Percentiles rank a stretch among this genome's conserved stretches.
Conservation (phyloP, 37 sponge, comb jelly and placozoan species). For the Diacarnus erythraeanus region DNA sequence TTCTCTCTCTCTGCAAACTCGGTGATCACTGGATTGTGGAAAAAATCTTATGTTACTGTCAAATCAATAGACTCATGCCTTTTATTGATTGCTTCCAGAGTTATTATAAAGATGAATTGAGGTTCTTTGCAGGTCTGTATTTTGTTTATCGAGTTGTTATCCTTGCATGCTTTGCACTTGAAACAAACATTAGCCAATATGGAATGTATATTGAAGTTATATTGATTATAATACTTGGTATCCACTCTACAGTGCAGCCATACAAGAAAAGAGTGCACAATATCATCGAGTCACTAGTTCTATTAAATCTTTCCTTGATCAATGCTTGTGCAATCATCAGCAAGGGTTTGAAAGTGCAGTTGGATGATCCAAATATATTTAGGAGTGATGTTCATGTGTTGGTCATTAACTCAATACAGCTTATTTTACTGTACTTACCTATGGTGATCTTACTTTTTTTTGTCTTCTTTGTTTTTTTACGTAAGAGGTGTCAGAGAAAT, state of each 20-base stretch:
- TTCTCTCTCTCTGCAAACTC: constrained; percentile 1
- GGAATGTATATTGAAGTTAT: background rate
- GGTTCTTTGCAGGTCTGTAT: constrained; percentile 26
- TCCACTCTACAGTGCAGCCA: constrained; percentile 9
- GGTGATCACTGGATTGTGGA: background rate
- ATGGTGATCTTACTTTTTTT: background rate
- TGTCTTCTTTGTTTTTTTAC: too few species aligned
- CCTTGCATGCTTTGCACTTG: background rate
- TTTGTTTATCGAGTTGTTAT: constrained; percentile 14
- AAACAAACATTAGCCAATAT: background rate
- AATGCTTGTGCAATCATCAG: too few species aligned
- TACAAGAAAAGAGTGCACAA: background rate
- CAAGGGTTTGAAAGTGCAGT: too few species aligned
- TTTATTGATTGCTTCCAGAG: constrained; percentile 20
- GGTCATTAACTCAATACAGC: too few species aligned
- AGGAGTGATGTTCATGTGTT: too few species aligned
- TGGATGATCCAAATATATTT: too few species aligned
- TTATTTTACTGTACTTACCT: background rate
- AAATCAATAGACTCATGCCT: constrained; percentile 4
- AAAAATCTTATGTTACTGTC: background rate
- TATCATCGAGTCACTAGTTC: background rate
- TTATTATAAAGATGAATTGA: constrained; percentile 4
- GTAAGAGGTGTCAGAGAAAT: too few species aligned
- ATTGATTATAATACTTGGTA: constrained; percentile 1
- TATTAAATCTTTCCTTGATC: constrained; percentile 1